Evolutionary conservation across 2,797 vertebrate genomes (phyloP).

Genomic region (Erithacus rubecula): DNA sequence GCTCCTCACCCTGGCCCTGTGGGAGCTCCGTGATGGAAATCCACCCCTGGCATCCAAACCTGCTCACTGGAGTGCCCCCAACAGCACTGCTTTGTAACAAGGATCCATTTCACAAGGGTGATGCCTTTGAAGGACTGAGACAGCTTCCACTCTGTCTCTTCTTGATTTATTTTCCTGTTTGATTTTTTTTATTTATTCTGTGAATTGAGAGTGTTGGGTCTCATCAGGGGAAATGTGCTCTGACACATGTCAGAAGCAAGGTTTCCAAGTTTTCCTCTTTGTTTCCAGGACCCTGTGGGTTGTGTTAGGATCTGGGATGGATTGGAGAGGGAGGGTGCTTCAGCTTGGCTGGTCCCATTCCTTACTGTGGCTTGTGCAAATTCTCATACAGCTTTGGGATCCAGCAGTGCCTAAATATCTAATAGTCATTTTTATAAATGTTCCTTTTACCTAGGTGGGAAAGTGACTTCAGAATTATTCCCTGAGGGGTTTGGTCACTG

Average conservation of each 20-base stretch:
- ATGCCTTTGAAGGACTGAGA: background rate
- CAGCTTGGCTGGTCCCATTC: background rate
- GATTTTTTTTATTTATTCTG: background rate
- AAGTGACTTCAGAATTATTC: background rate
- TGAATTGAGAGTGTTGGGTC: background rate
- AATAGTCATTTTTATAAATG: background rate
- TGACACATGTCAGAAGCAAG: accelerated
- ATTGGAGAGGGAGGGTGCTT: background rate
- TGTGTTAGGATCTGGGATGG: background rate
- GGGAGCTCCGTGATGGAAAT: background rate
- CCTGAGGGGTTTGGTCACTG: background rate
- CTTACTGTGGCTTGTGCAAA: background rate
- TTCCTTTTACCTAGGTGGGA: background rate
- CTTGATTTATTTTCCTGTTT: background rate
- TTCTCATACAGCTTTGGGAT: background rate
- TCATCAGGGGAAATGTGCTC: background rate
- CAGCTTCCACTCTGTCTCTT: background rate
- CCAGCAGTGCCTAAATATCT: background rate
- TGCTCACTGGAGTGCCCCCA: accelerated
- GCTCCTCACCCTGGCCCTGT: accelerated
- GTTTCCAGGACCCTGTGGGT: background rate
- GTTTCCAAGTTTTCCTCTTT: background rate
- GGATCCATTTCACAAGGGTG: background rate
- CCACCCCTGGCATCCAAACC: background rate
- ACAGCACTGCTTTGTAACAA: background rate